phyloP scores from a whole-genome alignment of 2,113 vertebrate species.

The Brachypodius melanocephalos region DNA sequence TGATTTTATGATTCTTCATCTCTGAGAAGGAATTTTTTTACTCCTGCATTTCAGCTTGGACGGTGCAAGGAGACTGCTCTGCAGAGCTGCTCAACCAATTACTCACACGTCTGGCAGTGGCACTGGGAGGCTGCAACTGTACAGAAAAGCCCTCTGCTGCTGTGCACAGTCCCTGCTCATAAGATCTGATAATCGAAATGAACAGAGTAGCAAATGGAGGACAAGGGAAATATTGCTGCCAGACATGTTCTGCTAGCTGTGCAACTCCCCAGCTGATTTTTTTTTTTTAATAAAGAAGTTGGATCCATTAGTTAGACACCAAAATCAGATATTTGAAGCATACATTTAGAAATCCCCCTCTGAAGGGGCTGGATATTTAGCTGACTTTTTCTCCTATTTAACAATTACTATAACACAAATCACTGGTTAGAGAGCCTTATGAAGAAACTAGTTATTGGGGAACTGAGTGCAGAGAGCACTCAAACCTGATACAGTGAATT shows the following conservation, averaged over 20 bases:
- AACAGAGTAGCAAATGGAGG: slow-evolving; percentile 27
- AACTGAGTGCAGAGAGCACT: not conserved
- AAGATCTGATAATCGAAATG: slow-evolving; percentile 14
- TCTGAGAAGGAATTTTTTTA: not conserved
- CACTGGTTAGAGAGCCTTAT: not conserved
- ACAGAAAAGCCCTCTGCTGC: slow-evolving; percentile 53
- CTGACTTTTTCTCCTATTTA: not conserved
- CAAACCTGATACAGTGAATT: not conserved
- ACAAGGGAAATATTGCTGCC: not conserved
- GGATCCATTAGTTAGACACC: not conserved
- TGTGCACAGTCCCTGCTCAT: slow-evolving; percentile 17
- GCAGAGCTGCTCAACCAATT: slow-evolving; percentile 51
- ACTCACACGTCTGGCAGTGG: slow-evolving; percentile 41
- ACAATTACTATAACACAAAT: not conserved
- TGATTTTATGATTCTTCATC: not conserved
- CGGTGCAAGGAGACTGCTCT: slow-evolving; percentile 33
- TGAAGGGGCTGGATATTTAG: not conserved
- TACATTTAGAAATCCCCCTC: not conserved
- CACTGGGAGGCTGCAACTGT: slow-evolving; percentile 27
- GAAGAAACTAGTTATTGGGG: not conserved
- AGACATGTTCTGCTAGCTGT: not conserved
- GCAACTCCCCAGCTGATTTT: not conserved
- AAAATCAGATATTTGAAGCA: not conserved
- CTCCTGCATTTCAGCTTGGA: slow-evolving; percentile 19
- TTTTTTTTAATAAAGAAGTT: not conserved